Conservation (phyloP, 2,888 invertebrate species). For the Neria commutata region DNA sequence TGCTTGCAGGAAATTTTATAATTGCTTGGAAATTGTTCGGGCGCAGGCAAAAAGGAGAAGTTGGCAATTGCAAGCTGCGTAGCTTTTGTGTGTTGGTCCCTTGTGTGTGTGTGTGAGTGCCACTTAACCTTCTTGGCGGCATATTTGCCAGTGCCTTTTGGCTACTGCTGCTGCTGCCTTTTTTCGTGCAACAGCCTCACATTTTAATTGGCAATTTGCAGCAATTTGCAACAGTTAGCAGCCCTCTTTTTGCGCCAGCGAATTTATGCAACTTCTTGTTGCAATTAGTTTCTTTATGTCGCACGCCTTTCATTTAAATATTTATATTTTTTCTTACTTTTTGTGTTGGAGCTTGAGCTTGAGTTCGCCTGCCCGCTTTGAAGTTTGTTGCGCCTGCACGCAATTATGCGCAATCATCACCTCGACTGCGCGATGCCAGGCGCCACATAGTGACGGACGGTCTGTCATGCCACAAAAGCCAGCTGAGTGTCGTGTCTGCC, state of each 20-base stretch:
- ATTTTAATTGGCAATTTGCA: neutral
- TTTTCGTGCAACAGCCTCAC: too few relatives aligned
- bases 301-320: neutral
- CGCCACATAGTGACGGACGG: neutral
- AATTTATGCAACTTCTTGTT: neutral
- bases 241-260: neutral
- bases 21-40: neutral
- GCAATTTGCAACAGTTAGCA: neutral
- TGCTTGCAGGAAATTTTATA: neutral
- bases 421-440: constrained; percentile 21
- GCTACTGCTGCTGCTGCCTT: neutral
- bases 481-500: neutral
- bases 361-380: constrained; percentile 19
- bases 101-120: too few relatives aligned
- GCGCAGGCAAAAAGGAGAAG: neutral
- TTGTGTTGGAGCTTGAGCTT: too few relatives aligned
- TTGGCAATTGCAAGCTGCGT: neutral
- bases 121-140: too few relatives aligned
- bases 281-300: neutral
- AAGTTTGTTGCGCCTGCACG: constrained; percentile 30
- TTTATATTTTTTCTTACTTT: neutral
- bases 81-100: neutral
- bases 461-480: neutral
- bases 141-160: too few relatives aligned
- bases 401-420: constrained; percentile 42